These are phyloP conservation scores for Hippocampus mohnikei DNA, from an alignment of 2,113 vertebrate species.

Conservation along the genomic window DNA sequence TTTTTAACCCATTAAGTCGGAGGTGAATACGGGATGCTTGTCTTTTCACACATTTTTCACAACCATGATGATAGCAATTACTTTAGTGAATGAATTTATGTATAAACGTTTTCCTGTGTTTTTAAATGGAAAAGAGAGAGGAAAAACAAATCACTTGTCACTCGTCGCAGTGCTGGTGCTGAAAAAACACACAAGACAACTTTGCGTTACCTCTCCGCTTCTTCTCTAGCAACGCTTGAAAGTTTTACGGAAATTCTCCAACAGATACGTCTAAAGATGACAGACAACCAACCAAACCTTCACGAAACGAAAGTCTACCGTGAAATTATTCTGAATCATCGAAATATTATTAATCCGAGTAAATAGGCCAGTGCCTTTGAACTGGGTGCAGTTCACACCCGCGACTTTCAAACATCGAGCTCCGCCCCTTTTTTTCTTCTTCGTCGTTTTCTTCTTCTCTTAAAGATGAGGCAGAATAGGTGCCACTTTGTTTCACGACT, in stretches of 20 bases:
- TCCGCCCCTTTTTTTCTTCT: conserved; percentile 50
- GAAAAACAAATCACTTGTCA: too few relatives aligned
- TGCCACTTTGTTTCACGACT: background rate
- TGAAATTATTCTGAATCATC: background rate
- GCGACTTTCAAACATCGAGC: conserved; percentile 72
- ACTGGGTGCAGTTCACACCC: conserved; percentile 32
- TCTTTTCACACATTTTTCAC: too few relatives aligned
- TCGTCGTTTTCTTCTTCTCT: conserved; percentile 27
- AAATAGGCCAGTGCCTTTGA: background rate
- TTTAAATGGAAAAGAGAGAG: too few relatives aligned
- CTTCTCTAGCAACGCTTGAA: conserved; percentile 1
- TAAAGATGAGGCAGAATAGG: background rate
- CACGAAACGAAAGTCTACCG: background rate
- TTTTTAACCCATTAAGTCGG: too few relatives aligned
- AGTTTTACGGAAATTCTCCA: background rate
- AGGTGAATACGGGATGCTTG: too few relatives aligned
- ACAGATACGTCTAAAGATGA: accelerated
- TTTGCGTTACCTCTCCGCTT: conserved; percentile 28
- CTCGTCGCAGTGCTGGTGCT: too few relatives aligned
- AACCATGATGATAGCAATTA: too few relatives aligned
- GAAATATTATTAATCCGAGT: too few relatives aligned
- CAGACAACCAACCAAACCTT: background rate
- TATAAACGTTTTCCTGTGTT: too few relatives aligned
- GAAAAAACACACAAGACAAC: too few relatives aligned
- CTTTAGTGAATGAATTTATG: too few relatives aligned